Percentiles rank a stretch among this genome's conserved stretches.
These are phyloP conservation scores for Anhinga rufa DNA, from an alignment of 2,113 vertebrate genomes.

Conservation along the genomic window DNA sequence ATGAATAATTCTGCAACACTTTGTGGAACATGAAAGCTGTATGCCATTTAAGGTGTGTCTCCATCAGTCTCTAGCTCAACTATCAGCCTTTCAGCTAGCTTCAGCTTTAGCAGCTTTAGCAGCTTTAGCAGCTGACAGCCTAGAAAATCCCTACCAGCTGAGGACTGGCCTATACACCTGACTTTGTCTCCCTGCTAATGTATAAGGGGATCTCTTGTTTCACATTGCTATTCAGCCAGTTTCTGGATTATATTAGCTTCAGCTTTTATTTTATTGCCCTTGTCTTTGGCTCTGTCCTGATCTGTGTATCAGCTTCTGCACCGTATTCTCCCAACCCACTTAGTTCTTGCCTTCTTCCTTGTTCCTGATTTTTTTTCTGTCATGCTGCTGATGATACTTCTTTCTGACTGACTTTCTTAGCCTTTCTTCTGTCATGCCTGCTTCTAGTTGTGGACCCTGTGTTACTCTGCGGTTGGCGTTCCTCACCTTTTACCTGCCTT, in stretches of 20 bases:
- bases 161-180: not conserved
- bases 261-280: not conserved
- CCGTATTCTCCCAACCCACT: not conserved
- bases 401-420: not conserved
- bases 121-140: not conserved
- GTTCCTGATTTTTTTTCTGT: not conserved
- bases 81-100: not conserved
- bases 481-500: not conserved
- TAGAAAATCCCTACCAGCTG: not conserved
- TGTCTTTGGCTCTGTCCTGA: not conserved
- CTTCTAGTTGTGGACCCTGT: not conserved
- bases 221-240: not conserved
- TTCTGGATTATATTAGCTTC: not conserved
- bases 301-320: not conserved
- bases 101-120: too few species aligned
- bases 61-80: not conserved
- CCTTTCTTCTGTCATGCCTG: not conserved
- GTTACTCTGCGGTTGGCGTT: not conserved
- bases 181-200: not conserved
- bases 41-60: not conserved
- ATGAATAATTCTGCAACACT: not conserved
- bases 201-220: not conserved
- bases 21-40: not conserved
- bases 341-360: not conserved
- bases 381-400: not conserved